Evolutionary conservation across 1,140 invertebrate species (phyloP).

Genomic region (Metopolophium dirhodum): DNA sequence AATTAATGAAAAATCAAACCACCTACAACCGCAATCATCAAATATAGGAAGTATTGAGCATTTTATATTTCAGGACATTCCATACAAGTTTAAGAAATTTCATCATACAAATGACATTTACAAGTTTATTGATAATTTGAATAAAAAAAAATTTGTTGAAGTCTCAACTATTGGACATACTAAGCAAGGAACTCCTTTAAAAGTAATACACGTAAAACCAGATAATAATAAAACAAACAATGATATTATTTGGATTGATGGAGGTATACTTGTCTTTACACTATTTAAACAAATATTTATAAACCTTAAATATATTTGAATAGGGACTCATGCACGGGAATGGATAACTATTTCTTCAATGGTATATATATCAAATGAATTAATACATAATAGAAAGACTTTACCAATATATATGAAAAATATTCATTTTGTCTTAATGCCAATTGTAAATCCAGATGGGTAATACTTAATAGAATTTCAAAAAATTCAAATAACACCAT

Average conservation of each 20-base stretch:
- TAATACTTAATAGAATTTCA: conserved; percentile 61
- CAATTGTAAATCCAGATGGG: conserved; percentile 72
- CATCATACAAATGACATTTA: conserved; percentile 29
- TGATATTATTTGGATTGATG: conserved; percentile 48
- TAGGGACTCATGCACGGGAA: conserved; percentile 74
- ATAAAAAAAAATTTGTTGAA: conserved; percentile 12
- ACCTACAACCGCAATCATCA: background rate
- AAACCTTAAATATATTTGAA: background rate
- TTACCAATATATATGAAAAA: conserved; percentile 74
- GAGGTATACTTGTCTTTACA: background rate
- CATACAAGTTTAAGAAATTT: background rate
- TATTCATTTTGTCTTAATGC: conserved; percentile 67
- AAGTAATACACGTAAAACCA: conserved; percentile 19
- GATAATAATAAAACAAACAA: background rate
- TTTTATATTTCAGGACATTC: background rate
- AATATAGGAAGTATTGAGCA: background rate
- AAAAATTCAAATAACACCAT: background rate
- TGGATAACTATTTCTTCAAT: conserved; percentile 80
- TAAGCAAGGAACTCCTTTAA: conserved; percentile 17
- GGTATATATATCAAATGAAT: conserved; percentile 73
- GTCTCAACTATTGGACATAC: conserved; percentile 32
- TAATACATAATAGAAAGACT: conserved; percentile 75
- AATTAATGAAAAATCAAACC: no score
- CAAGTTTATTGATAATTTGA: conserved; percentile 30
- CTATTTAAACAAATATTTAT: background rate